Conservation (phyloP, 2,797 vertebrate genomes). For the Spinus pinus region DNA sequence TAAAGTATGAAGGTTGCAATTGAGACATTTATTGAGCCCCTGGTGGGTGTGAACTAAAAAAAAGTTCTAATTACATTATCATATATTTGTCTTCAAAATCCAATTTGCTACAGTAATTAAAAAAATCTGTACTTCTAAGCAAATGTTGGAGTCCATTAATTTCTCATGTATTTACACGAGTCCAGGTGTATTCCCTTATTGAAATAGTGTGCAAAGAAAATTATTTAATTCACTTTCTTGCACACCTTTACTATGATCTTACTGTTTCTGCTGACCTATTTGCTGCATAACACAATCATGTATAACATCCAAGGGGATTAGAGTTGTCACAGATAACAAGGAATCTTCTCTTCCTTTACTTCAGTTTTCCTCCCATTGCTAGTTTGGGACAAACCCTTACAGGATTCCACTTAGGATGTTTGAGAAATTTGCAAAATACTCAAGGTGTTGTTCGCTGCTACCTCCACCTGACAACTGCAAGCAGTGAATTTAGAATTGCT, state of each 20-base stretch:
- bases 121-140: background rate
- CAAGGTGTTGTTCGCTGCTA: background rate
- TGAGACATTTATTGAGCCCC: background rate
- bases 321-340: background rate
- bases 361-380: background rate
- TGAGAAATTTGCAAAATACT: background rate
- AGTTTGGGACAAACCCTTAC: background rate
- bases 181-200: background rate
- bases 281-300: background rate
- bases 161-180: background rate
- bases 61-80: background rate
- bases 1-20: background rate
- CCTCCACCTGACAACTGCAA: background rate
- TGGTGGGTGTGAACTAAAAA: background rate
- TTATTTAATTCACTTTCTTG: background rate
- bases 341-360: background rate
- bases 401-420: background rate
- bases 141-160: background rate
- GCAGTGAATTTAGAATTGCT: background rate
- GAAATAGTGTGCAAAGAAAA: background rate
- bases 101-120: background rate
- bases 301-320: background rate
- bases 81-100: background rate
- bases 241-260: background rate
- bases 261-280: background rate